Evolutionary conservation across 2,888 invertebrate species (phyloP), one percentile per base, ranked within the genome.

Genomic region (Calameuta filiformis): DNA sequence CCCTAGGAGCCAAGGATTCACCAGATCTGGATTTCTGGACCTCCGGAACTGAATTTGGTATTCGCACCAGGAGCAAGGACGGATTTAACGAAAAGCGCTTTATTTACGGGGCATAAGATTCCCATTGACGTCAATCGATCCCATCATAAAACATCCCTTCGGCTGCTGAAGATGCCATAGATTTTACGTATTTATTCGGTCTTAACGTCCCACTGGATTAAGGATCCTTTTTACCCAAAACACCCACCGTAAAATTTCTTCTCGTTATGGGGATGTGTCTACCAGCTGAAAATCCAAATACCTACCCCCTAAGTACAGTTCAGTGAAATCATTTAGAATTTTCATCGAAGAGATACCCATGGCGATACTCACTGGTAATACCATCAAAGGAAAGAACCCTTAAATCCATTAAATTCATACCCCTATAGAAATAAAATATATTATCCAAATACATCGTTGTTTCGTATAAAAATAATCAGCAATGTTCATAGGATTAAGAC

Each of bases 321-420:
- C 56, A 23, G 23, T 56, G 56, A 56, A 56, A 23, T 56, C 23
- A 23, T 23, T 56, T 56, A 9, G 56, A 23, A 2, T 56, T 56
- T 23, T 56, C 56, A 23, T 56, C 23, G 23, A 56, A 23, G 23
- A 79, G 77, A 74, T 76, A 75, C 69, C 75, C 75, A 75, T 75
- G 75, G 68, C 35, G 35, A 75, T 71, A 75, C 73, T 35, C 76
- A 69, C 77, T 69, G 73, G 79, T 84, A 86, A 85, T 86, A 84
- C 83, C 76, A 80, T 81, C 83, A 81, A 83, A 84, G 82, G 79
- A 84, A 80, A 75, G 76, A 78, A 73, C 80, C 81, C 80, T 79
- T 11, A 71, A 71, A 30, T 23, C 34, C 82, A 81, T 81, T 81
- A 82, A 84, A 85, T 85, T 84, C 82, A 81, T 83, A 75, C 77